A percentile compares a stretch with the other conserved stretches of the same genome.
Conservation (phyloP, 2,888 invertebrate species). For the Hirtodrosophila histrioides region DNA sequence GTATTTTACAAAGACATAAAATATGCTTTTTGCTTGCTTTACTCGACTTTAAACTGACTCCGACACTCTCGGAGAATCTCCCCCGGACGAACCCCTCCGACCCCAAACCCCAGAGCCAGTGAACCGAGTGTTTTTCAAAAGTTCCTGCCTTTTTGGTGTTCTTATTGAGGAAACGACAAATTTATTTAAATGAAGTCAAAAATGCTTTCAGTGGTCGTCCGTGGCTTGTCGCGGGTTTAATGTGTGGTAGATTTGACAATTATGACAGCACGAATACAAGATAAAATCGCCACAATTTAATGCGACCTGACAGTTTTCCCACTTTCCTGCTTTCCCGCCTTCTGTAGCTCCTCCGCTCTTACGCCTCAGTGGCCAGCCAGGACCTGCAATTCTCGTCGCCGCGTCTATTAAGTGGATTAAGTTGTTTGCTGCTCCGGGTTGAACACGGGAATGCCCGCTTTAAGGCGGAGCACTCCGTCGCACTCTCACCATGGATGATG, state of each 20-base stretch:
- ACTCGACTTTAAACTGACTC: conserved; percentile 29
- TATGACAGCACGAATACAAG: conserved; percentile 67
- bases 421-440: conserved; percentile 54
- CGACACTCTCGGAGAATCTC: conserved; percentile 4
- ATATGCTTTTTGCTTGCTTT: conserved; percentile 61
- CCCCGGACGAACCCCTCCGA: background rate
- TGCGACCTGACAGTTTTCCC: conserved; percentile 24
- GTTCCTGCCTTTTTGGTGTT: conserved; percentile 44
- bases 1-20: conserved; percentile 66
- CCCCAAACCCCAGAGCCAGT: conserved; percentile 1
- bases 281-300: conserved; percentile 67
- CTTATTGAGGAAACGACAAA: conserved; percentile 76
- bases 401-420: conserved; percentile 74
- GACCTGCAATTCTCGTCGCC: conserved; percentile 42
- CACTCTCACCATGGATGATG: conserved; percentile 24
- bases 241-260: conserved; percentile 77
- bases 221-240: conserved; percentile 48
- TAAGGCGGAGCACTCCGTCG: background rate
- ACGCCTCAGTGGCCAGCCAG: conserved; percentile 36
- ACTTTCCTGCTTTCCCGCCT: background rate
- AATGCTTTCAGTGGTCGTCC: conserved; percentile 48
- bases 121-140: conserved; percentile 30
- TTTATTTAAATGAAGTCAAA: conserved; percentile 77
- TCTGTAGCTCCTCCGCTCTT: conserved; percentile 3
- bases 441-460: background rate